phyloP scores from a whole-genome alignment of 2,888 invertebrate genomes.

The Blomia tropicalis region DNA sequence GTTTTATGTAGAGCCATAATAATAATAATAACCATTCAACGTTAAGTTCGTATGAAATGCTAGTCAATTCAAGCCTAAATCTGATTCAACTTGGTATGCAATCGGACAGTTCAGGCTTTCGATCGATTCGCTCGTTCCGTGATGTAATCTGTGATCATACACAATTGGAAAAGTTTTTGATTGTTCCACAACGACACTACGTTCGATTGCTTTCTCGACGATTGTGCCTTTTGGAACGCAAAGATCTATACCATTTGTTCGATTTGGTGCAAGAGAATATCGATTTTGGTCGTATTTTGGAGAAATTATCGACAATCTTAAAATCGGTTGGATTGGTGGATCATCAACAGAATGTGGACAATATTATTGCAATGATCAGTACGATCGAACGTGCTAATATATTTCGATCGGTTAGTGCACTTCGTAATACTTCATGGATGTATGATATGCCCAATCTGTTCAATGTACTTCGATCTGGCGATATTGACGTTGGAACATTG shows the following conservation, averaged over 20 bases:
- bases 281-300: constrained; percentile 11
- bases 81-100: background rate
- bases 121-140: constrained; percentile 5
- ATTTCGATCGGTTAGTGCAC: background rate
- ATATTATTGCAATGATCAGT: constrained; percentile 11
- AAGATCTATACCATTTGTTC: background rate
- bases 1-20: background rate
- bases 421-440: constrained; percentile 14
- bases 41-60: constrained; percentile 5
- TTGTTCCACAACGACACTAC: background rate
- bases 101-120: background rate
- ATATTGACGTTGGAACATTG: background rate
- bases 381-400: constrained; percentile 16
- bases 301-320: constrained; percentile 7
- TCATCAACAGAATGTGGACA: constrained; percentile 10
- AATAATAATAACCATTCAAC: background rate
- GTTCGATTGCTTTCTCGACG: background rate
- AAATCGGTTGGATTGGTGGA: background rate
- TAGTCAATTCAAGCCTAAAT: constrained; percentile 17
- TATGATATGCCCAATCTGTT: constrained; percentile 4
- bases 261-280: constrained; percentile 12
- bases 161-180: constrained; percentile 4
- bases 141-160: constrained; percentile 20
- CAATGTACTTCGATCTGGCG: background rate
- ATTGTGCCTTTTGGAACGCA: constrained; percentile 1